Evolutionary conservation across 2,113 vertebrate genomes (phyloP).

Genomic region (Sialia sialis): DNA sequence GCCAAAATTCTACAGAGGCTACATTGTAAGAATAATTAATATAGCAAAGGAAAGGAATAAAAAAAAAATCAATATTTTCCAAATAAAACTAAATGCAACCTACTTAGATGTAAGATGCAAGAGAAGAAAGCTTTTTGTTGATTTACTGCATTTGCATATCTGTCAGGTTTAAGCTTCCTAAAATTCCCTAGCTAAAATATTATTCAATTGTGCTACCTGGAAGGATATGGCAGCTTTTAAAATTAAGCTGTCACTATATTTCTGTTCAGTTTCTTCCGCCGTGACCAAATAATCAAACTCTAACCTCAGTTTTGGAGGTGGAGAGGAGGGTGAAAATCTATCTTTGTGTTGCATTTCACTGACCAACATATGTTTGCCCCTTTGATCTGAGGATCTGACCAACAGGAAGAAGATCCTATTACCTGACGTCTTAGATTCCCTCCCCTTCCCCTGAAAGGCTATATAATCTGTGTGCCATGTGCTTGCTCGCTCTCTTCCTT

Average conservation of each 20-base stretch:
- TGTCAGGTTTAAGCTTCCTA: conserved; percentile 10
- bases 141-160: conserved; percentile 22
- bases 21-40: neutral
- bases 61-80: neutral
- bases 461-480: too few relatives aligned
- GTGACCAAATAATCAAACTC: conserved; percentile 14
- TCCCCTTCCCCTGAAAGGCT: too few relatives aligned
- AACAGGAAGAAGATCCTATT: too few relatives aligned
- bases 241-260: conserved; percentile 49
- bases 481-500: too few relatives aligned
- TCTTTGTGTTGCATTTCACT: too few relatives aligned
- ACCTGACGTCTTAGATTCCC: too few relatives aligned
- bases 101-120: neutral
- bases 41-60: neutral
- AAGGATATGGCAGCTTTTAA: conserved; percentile 32
- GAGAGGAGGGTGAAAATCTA: neutral
- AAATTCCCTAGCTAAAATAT: conserved; percentile 13
- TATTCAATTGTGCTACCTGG: neutral
- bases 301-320: neutral
- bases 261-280: conserved; percentile 7
- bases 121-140: neutral
- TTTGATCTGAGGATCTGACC: too few relatives aligned
- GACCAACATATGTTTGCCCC: too few relatives aligned
- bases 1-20: neutral
- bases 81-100: neutral